Conservation (phyloP, 2,797 vertebrate genomes). For the Sus cebifrons region DNA sequence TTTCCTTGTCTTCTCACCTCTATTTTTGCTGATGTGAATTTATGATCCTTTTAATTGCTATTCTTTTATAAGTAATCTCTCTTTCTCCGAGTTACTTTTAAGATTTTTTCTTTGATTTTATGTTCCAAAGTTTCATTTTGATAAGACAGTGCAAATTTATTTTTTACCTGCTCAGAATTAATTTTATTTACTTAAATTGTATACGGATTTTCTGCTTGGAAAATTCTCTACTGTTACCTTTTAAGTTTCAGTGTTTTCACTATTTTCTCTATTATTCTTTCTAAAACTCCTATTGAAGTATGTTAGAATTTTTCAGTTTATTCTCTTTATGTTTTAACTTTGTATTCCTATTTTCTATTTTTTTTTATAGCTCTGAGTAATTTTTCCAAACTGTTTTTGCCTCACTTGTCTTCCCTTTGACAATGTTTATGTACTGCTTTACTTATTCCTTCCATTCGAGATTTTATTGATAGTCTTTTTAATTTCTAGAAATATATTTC, state of each 20-base stretch:
- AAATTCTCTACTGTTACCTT: not conserved
- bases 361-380: not conserved
- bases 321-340: not conserved
- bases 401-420: not conserved
- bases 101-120: slow-evolving; percentile 25
- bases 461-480: slow-evolving; percentile 6
- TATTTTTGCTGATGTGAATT: not conserved
- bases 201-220: not conserved
- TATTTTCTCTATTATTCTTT: slow-evolving; percentile 27
- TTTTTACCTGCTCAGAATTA: not conserved
- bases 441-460: not conserved
- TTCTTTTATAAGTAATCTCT: not conserved
- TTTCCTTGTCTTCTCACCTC: not conserved
- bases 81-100: not conserved
- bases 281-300: not conserved
- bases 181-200: slow-evolving; percentile 17
- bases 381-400: not conserved
- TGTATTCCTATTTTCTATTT: not conserved
- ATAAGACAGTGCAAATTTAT: not conserved
- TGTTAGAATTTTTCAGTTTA: not conserved
- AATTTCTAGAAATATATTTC: not conserved
- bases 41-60: not conserved
- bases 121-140: not conserved
- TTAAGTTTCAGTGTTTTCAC: not conserved
- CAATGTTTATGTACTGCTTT: not conserved